Evolutionary conservation across 2,797 vertebrate species (phyloP).

Genomic region (Pangasius sanitwongsei): DNA sequence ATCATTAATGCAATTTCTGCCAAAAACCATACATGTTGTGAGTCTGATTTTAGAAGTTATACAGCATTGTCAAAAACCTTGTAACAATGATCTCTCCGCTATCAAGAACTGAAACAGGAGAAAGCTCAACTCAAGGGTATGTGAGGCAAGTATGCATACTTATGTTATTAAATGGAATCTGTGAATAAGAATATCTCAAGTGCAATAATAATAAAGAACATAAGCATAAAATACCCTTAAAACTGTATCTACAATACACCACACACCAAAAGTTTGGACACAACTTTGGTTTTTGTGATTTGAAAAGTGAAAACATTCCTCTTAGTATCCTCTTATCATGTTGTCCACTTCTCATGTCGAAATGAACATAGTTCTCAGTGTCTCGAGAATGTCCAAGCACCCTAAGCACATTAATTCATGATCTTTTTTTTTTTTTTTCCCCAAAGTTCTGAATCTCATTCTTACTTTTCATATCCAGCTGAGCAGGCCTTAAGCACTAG

Average conservation of each 20-base stretch:
- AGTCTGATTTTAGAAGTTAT: constrained; percentile 19
- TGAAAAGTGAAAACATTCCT: constrained; percentile 63
- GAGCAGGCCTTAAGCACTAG: neutral
- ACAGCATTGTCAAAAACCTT: constrained; percentile 24
- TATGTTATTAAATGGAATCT: constrained; percentile 21
- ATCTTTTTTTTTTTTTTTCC: constrained; percentile 10
- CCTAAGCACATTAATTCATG: neutral
- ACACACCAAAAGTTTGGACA: constrained; percentile 21
- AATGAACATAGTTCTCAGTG: constrained; percentile 12
- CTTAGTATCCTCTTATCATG: neutral
- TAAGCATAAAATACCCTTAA: constrained; percentile 34
- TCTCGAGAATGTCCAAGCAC: constrained; percentile 29
- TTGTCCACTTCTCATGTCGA: constrained; percentile 50
- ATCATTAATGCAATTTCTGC: neutral
- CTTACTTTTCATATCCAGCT: constrained; percentile 42
- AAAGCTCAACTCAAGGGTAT: neutral
- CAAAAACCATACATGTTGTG: constrained; percentile 11
- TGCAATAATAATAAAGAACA: constrained; percentile 31
- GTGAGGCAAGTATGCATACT: neutral
- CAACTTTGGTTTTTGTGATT: constrained; percentile 38
- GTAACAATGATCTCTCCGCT: constrained; percentile 10
- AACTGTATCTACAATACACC: constrained; percentile 12
- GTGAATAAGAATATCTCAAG: constrained; percentile 38
- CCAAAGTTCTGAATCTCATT: constrained; percentile 40
- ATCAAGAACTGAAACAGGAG: constrained; percentile 2